These are phyloP conservation scores for Echinometra lucunter DNA, from an alignment of 53 echinoderm and acorn worm species.

Conservation along the genomic window DNA sequence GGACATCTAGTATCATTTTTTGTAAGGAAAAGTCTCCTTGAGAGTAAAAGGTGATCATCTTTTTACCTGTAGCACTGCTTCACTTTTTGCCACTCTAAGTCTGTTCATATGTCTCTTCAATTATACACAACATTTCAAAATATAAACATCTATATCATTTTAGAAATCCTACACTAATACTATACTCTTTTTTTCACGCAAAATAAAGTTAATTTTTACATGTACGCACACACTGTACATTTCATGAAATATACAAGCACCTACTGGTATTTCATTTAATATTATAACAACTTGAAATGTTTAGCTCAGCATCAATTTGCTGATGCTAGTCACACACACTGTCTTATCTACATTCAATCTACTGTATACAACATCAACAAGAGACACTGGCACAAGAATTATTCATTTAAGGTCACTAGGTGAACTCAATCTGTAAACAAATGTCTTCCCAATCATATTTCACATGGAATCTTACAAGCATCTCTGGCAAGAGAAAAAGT, in stretches of 20 bases:
- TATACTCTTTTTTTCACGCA: not conserved
- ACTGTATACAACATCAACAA: not conserved
- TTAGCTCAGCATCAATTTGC: not conserved
- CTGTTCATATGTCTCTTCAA: too few relatives aligned
- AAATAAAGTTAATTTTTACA: not conserved
- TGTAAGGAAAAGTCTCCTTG: too few relatives aligned
- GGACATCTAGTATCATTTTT: too few relatives aligned
- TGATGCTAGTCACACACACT: slow-evolving; percentile 5
- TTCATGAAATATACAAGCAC: not conserved
- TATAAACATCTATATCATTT: too few relatives aligned
- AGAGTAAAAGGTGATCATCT: too few relatives aligned
- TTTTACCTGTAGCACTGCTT: too few relatives aligned
- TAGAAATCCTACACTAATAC: too few relatives aligned
- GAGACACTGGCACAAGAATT: not conserved
- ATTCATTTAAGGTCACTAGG: not conserved
- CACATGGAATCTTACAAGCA: not conserved
- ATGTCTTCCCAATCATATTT: not conserved
- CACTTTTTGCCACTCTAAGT: too few relatives aligned
- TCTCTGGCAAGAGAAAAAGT: not conserved
- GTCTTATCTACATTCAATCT: not conserved
- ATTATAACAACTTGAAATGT: not conserved
- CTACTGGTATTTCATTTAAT: not conserved
- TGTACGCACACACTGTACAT: not conserved
- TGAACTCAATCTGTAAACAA: not conserved
- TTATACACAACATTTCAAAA: too few relatives aligned